A percentile compares a stretch with the other conserved stretches of the same genome.
phyloP scores from a whole-genome alignment of 2,888 invertebrate species.

The Lepidochitona cinerea region DNA sequence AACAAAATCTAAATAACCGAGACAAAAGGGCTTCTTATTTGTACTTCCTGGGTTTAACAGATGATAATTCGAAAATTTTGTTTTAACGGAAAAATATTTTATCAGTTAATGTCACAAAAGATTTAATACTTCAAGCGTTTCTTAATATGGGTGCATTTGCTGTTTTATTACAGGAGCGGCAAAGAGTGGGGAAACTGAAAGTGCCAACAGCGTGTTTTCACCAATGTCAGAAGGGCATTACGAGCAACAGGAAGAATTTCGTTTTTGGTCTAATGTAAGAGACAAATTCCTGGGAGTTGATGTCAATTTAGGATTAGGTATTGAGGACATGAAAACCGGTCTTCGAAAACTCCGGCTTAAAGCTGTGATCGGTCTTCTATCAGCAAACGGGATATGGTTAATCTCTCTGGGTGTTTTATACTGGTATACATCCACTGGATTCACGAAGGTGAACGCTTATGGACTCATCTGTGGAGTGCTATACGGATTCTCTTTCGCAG shows the following conservation, averaged over 20 bases:
- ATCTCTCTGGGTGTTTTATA: conserved; percentile 37
- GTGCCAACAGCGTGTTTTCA: neutral
- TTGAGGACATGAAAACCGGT: conserved; percentile 29
- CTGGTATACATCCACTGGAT: conserved; percentile 26
- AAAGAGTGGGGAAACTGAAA: neutral
- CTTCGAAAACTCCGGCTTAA: conserved; percentile 32
- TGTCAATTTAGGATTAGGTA: conserved; percentile 31
- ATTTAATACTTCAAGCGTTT: too few relatives aligned
- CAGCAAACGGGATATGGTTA: conserved; percentile 37
- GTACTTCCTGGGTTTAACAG: too few relatives aligned
- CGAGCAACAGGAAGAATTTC: conserved; percentile 17
- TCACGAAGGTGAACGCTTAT: conserved; percentile 32
- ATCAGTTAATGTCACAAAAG: too few relatives aligned
- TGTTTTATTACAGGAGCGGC: neutral
- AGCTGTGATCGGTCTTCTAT: conserved; percentile 29
- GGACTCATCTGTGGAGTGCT: conserved; percentile 36
- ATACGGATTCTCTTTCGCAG: conserved; percentile 39
- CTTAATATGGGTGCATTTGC: too few relatives aligned
- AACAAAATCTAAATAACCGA: too few relatives aligned
- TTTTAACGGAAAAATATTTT: too few relatives aligned
- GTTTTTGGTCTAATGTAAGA: conserved; percentile 43
- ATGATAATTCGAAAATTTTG: too few relatives aligned
- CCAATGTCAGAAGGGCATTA: conserved; percentile 25
- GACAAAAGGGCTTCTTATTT: too few relatives aligned
- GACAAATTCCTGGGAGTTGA: conserved; percentile 30